Conservation (phyloP, 2,888 invertebrate genomes). For the Chrysolina americana region DNA sequence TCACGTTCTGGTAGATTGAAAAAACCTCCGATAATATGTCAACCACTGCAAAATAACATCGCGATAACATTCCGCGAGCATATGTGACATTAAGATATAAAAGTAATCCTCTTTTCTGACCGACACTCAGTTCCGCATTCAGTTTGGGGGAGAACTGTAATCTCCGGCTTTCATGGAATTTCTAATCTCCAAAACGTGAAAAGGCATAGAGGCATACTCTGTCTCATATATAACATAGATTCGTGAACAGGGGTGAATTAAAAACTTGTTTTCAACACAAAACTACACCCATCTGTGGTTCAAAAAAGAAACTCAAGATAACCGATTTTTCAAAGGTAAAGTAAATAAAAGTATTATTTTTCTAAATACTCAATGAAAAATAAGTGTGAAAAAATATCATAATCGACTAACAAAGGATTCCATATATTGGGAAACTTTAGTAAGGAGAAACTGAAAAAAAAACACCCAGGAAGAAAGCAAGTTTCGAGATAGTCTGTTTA, state of each 20-base stretch:
- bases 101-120: constrained; percentile 67
- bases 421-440: too few species aligned
- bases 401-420: too few species aligned
- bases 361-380: too few species aligned
- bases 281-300: too few species aligned
- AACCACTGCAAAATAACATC: constrained; percentile 53
- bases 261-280: not conserved
- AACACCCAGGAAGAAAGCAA: too few species aligned
- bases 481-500: too few species aligned
- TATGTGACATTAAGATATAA: constrained; percentile 66
- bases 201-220: constrained; percentile 1
- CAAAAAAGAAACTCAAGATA: too few species aligned
- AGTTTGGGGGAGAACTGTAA: constrained; percentile 42
- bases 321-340: too few species aligned
- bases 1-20: too few species aligned
- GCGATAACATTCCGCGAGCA: constrained; percentile 59
- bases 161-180: constrained; percentile 33
- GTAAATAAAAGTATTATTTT: too few species aligned
- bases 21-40: not conserved
- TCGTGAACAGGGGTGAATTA: not conserved
- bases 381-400: too few species aligned
- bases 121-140: constrained; percentile 62
- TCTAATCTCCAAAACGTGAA: constrained; percentile 21
- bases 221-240: not conserved
- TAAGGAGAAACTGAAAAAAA: too few species aligned